Percentiles rank a stretch among this genome's conserved stretches.
Conservation (phyloP, 2,888 invertebrate species). For the Hydrotaea cyrtoneurina region DNA sequence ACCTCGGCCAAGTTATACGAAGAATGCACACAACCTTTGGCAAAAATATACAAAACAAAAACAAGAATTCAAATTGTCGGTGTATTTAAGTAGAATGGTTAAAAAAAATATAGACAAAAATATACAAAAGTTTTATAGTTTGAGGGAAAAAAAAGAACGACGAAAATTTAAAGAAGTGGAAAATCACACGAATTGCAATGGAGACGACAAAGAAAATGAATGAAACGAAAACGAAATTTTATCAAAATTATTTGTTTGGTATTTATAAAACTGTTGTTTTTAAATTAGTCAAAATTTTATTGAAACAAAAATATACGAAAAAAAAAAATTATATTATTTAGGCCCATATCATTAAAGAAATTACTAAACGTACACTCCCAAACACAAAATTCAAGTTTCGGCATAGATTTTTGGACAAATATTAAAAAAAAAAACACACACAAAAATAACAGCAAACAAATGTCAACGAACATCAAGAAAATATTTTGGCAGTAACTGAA, state of each 20-base stretch:
- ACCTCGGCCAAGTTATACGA: neutral
- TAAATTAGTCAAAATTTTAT: constrained; percentile 75
- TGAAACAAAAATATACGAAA: constrained; percentile 67
- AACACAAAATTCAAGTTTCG: constrained; percentile 68
- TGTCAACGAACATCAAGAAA: constrained; percentile 57
- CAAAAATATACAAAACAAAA: constrained; percentile 29
- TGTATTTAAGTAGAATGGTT: constrained; percentile 50
- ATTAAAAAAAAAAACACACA: too few relatives aligned
- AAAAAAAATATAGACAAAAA: constrained; percentile 57
- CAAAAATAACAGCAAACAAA: constrained; percentile 43
- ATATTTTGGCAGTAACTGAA: constrained; percentile 39
- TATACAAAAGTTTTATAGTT: constrained; percentile 78
- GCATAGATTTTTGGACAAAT: constrained; percentile 69
- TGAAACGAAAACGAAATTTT: constrained; percentile 59
- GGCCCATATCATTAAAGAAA: constrained; percentile 72
- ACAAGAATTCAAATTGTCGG: constrained; percentile 22
- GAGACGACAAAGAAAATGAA: constrained; percentile 43
- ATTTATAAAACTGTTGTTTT: constrained; percentile 73
- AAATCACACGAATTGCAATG: constrained; percentile 39
- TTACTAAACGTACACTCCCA: constrained; percentile 54
- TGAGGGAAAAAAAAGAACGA: constrained; percentile 51
- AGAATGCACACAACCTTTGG: constrained; percentile 1
- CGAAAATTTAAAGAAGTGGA: constrained; percentile 28
- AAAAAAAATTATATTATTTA: constrained; percentile 77
- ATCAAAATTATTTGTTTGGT: constrained; percentile 70